Evolutionary conservation across 1,140 invertebrate genomes (phyloP).

Genomic region (Cydia pomonella): DNA sequence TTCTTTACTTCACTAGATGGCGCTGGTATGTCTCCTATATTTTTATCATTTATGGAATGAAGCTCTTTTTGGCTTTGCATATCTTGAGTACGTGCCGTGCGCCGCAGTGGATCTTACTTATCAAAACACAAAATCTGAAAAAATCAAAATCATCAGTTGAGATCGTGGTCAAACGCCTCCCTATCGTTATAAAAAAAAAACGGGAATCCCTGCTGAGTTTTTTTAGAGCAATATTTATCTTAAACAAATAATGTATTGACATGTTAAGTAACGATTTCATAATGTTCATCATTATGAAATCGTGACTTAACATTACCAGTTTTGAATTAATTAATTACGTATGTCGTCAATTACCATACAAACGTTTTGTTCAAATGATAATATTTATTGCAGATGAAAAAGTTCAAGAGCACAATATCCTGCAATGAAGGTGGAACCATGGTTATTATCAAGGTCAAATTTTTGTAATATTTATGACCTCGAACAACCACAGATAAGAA

Average conservation of each 20-base stretch:
- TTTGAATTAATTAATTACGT: not conserved
- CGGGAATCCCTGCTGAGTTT: too few relatives aligned
- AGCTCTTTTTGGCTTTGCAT: too few relatives aligned
- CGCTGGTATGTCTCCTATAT: not conserved
- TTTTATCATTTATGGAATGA: too few relatives aligned
- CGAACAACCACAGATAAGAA: too few relatives aligned
- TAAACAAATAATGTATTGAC: not conserved
- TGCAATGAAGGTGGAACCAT: constrained; percentile 13
- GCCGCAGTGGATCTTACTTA: too few relatives aligned
- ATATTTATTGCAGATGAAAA: constrained; percentile 23
- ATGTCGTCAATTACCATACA: not conserved
- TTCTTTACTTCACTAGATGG: not conserved
- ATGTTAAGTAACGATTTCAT: too few relatives aligned
- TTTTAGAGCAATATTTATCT: not conserved
- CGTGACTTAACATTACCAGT: constrained; percentile 14
- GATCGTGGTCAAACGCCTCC: too few relatives aligned
- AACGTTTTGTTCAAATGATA: constrained; percentile 6
- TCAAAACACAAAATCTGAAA: too few relatives aligned
- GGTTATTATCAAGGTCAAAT: constrained; percentile 1
- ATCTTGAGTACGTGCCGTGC: too few relatives aligned
- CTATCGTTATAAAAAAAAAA: too few relatives aligned
- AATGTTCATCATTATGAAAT: not conserved
- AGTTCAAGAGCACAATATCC: constrained; percentile 20
- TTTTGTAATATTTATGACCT: too few relatives aligned
- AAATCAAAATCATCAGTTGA: too few relatives aligned